Conservation (phyloP, 2,113 vertebrate species). For the Myiopsitta monachus region DNA sequence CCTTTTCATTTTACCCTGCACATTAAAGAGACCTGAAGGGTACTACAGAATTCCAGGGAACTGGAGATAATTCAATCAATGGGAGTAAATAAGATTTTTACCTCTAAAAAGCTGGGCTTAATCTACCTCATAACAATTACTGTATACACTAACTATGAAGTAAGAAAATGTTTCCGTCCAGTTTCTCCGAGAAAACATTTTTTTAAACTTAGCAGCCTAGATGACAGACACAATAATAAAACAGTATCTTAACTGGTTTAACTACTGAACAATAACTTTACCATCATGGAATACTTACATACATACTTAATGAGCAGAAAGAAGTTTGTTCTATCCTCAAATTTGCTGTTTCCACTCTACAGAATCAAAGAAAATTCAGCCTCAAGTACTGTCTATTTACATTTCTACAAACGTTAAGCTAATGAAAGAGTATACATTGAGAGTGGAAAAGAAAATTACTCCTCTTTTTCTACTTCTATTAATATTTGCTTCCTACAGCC, state of each 20-base stretch:
- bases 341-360: background rate
- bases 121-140: background rate
- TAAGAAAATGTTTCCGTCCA: background rate
- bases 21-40: background rate
- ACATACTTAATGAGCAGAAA: background rate
- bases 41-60: background rate
- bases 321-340: background rate
- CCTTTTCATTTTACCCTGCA: background rate
- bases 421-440: background rate
- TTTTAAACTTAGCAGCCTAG: background rate
- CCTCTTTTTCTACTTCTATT: background rate
- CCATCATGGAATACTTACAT: background rate
- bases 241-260: background rate
- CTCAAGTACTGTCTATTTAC: background rate
- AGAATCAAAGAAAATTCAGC: background rate
- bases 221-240: background rate
- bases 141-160: background rate
- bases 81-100: background rate
- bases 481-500: background rate
- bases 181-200: background rate
- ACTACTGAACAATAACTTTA: background rate
- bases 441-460: background rate
- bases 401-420: background rate
- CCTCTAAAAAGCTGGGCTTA: background rate
- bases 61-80: background rate